phyloP scores from a whole-genome alignment of 2,113 vertebrate species.

The Pelmatolapia mariae region DNA sequence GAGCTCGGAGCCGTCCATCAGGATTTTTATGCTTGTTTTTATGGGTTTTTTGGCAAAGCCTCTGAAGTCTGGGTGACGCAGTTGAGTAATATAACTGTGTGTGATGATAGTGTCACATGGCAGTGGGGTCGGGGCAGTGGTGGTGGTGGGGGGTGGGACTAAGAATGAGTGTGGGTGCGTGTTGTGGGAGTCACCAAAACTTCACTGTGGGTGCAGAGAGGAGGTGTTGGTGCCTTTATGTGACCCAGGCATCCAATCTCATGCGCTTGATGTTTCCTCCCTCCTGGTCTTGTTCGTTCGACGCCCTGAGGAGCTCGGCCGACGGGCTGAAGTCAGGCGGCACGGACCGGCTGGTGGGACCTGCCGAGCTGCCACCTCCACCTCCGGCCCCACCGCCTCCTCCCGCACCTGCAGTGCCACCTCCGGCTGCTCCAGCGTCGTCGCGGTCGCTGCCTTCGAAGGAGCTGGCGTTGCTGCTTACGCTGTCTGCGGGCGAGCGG shows the following conservation, averaged over 20 bases:
- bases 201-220: neutral
- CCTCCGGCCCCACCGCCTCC: constrained; percentile 15
- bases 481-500: constrained; percentile 85
- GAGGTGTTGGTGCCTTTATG: constrained; percentile 65
- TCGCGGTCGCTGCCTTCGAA: constrained; percentile 91
- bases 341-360: constrained; percentile 53
- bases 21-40: neutral
- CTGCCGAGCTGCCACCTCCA: constrained; percentile 43
- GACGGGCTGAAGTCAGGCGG: constrained; percentile 77
- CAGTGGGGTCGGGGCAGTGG: constrained; percentile 24
- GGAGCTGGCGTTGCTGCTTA: constrained; percentile 91
- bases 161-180: constrained; percentile 16
- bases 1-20: neutral
- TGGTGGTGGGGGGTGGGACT: neutral
- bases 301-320: constrained; percentile 78
- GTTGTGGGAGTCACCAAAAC: constrained; percentile 39
- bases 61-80: constrained; percentile 19
- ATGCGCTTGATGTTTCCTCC: constrained; percentile 87
- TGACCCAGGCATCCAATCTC: constrained; percentile 93
- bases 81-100: constrained; percentile 17
- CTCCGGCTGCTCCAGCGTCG: constrained; percentile 58
- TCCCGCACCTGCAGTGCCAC: constrained; percentile 44
- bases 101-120: constrained; percentile 52
- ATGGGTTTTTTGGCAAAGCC: constrained; percentile 10
- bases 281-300: constrained; percentile 81